Evolutionary conservation across 2,113 vertebrate species (phyloP).

Genomic region (Arenaria interpres): DNA sequence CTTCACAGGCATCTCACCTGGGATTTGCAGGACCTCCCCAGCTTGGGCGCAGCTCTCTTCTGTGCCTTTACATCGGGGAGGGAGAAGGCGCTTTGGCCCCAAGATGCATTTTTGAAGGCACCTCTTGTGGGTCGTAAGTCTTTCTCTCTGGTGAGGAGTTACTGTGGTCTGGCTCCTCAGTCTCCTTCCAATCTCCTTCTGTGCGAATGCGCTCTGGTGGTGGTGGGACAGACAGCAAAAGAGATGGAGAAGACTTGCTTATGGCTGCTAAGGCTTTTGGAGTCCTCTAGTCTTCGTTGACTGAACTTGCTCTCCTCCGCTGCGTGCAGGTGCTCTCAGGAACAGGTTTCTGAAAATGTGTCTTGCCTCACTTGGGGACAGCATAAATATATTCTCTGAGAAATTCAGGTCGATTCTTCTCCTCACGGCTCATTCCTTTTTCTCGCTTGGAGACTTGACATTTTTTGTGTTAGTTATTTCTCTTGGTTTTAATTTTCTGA

Average conservation of each 20-base stretch:
- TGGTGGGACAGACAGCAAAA: not conserved
- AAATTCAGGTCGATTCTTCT: not conserved
- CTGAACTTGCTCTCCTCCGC: not conserved
- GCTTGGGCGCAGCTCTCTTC: rapidly evolving
- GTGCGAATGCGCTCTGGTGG: rapidly evolving
- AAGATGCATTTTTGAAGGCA: not conserved
- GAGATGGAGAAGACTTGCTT: not conserved
- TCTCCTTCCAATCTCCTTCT: not conserved
- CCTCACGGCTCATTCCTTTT: not conserved
- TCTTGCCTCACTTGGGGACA: not conserved
- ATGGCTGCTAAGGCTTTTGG: not conserved
- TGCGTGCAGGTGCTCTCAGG: not conserved
- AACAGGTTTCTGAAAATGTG: not conserved
- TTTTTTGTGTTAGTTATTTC: not conserved
- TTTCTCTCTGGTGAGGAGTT: not conserved
- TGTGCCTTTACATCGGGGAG: not conserved
- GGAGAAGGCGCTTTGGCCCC: not conserved
- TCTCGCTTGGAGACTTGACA: not conserved
- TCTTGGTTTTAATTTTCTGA: not conserved
- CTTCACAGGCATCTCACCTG: not conserved
- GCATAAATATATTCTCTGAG: not conserved
- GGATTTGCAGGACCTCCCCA: not conserved
- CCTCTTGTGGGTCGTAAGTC: not conserved
- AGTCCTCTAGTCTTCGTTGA: rapidly evolving
- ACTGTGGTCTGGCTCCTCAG: not conserved